Base-by-base conservation (phyloP, 2,888 invertebrate genomes). In the Tanytarsus gracilentus region DNA sequence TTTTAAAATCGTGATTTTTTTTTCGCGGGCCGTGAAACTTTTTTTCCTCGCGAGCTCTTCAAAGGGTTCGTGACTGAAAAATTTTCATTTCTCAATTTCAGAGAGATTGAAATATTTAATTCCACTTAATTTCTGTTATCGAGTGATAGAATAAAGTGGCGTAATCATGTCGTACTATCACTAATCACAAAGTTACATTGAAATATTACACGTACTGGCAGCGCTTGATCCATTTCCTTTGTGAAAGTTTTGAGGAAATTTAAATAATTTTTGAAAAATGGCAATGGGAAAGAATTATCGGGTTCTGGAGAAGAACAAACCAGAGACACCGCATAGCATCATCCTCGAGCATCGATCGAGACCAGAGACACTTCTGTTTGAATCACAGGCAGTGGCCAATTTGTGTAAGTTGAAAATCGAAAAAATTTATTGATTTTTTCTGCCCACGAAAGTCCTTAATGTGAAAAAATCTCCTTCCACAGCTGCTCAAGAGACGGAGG, bases 281-380 rank as follows among this genome's bases (percentile, higher is more conserved):
- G 92, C 94, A 69, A 89, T 96, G 86, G 91, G 91, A 68, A 94
- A 94, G 77, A 86, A 88, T 64, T 94, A 91, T 76, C 85, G 92
- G 67, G 86, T 95, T 66, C 82, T 89, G 68, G 92, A 94, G 74
- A 93, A 94, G 75, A 82, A 87, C 63, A 84, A 86, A 66, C 85
- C 88, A 33, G 87, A 89, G 58, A 86, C 83, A 71, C 91, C 93
- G 9, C 93, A 93, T 71, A 93, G 93, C 72, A 82, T 96, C 63
- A 79, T 96, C 65, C 76, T 96, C 67, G 94, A 95, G 72, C 90
- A 91, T 69, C 83, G 92, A 69, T 86, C 86, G 72, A 86, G 86
- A 75, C 86, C 87, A 68, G 86, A 88, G 64, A 87, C 91, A 30
- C 78, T 96, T 58, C 79, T 96, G 63, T 93, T 96, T 71, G 95